Evolutionary conservation across 2,113 vertebrate species (phyloP).

Genomic region (Reinhardtius hippoglossoides): DNA sequence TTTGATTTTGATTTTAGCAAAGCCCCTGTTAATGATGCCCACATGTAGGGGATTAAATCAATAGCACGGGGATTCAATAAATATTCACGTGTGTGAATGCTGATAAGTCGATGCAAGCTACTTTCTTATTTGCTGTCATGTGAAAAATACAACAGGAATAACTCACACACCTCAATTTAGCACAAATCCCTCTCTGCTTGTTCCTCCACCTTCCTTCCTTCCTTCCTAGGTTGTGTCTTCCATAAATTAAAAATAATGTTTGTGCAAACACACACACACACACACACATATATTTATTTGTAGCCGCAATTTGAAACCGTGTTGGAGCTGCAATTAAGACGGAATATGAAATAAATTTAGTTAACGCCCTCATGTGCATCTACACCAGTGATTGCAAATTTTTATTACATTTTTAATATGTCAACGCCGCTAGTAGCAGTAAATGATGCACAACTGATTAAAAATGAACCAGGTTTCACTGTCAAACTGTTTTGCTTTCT

Average conservation of each 20-base stretch:
- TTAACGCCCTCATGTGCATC: constrained; percentile 17
- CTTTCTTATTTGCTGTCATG: constrained; percentile 19
- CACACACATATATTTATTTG: constrained; percentile 6
- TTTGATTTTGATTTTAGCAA: constrained; percentile 61
- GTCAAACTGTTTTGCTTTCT: too few relatives aligned
- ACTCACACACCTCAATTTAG: background rate
- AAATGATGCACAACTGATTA: background rate
- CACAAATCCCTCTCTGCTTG: constrained; percentile 22
- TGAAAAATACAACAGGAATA: constrained; percentile 16
- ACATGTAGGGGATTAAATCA: constrained; percentile 56
- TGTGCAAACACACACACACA: background rate
- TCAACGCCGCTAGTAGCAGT: background rate
- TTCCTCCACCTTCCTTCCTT: background rate
- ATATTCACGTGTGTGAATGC: constrained; percentile 11
- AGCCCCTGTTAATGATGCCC: constrained; percentile 52
- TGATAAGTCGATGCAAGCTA: constrained; percentile 37
- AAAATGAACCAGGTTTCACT: too few relatives aligned
- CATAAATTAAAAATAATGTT: constrained; percentile 27
- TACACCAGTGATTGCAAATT: constrained; percentile 19
- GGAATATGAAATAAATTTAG: constrained; percentile 30
- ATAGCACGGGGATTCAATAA: constrained; percentile 29
- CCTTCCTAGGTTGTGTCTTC: constrained; percentile 4
- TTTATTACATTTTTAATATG: constrained; percentile 29
- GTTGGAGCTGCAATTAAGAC: constrained; percentile 5
- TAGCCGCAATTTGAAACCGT: constrained; percentile 7